phyloP scores from a whole-genome alignment of 2,888 invertebrate genomes.

The Melipona beecheii region DNA sequence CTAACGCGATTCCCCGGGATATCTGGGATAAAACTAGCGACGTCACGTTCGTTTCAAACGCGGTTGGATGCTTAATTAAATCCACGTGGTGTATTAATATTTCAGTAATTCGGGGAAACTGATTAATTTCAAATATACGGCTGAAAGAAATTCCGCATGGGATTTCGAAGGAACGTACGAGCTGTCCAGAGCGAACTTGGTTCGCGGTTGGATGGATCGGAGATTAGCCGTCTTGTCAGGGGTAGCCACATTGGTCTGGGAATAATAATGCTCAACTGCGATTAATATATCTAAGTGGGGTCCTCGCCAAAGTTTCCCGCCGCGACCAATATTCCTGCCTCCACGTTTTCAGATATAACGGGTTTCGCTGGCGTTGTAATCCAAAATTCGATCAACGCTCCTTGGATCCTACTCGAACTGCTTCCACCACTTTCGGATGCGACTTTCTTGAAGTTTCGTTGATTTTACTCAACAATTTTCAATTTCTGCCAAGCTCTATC shows the following conservation, averaged over 20 bases:
- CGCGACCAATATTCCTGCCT: constrained; percentile 28
- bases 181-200: not conserved
- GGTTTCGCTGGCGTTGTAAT: not conserved
- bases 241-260: constrained; percentile 20
- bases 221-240: constrained; percentile 61
- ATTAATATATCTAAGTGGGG: constrained; percentile 63
- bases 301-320: constrained; percentile 36
- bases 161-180: not conserved
- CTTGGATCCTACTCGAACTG: not conserved
- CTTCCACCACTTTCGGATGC: not conserved
- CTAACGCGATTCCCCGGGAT: constrained; percentile 16
- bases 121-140: no score
- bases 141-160: not conserved
- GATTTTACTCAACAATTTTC: not conserved
- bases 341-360: constrained; percentile 31
- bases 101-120: no score
- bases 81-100: not conserved
- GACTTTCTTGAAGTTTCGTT: not conserved
- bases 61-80: not conserved
- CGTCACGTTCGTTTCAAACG: not conserved
- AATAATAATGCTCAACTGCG: constrained; percentile 53
- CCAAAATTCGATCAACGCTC: constrained; percentile 17
- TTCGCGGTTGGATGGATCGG: constrained; percentile 24
- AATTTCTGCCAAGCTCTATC: not conserved
- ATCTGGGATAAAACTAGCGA: not conserved